Percentiles rank a stretch among this genome's conserved stretches.
Conservation (phyloP, 35 echinoderm and acorn worm genomes). For the Diadema setosum region DNA sequence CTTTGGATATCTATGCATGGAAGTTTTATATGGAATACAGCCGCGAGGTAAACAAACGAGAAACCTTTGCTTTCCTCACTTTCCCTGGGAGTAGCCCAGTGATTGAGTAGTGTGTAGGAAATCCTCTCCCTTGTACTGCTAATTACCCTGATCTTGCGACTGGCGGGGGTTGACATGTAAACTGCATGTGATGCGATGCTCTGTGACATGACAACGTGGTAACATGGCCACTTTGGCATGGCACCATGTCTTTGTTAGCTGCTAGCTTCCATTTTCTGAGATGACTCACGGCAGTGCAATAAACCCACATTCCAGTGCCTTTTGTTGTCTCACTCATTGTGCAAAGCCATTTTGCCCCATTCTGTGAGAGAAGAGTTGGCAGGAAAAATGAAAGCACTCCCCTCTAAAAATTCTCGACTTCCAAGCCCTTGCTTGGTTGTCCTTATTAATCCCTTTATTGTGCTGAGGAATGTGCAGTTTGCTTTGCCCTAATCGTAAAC, state of each 20-base stretch:
- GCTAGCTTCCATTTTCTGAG: slow-evolving; percentile 13
- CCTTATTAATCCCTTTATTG: too few species aligned
- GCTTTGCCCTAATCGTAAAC: too few species aligned
- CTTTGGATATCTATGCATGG: slow-evolving; percentile 5
- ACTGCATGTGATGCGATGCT: too few species aligned
- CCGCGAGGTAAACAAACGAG: neutral
- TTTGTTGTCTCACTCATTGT: neutral
- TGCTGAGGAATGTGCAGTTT: neutral
- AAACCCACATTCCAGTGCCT: slow-evolving; percentile 17
- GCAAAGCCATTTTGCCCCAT: neutral
- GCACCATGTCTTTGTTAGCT: slow-evolving; percentile 5
- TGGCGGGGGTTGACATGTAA: too few species aligned
- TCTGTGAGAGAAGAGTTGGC: neutral
- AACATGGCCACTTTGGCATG: neutral
- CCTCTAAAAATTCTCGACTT: too few species aligned
- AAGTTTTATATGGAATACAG: slow-evolving; percentile 23
- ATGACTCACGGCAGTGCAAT: slow-evolving; percentile 6
- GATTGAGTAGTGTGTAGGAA: too few species aligned
- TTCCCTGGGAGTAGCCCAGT: too few species aligned
- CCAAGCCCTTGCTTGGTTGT: too few species aligned
- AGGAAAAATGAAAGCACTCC: neutral
- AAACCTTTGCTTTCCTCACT: neutral
- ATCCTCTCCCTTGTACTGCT: too few species aligned
- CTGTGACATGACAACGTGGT: too few species aligned
- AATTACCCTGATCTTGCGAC: too few species aligned